phyloP scores from a whole-genome alignment of 2,797 vertebrate genomes.

The Bovichtus variegatus region DNA sequence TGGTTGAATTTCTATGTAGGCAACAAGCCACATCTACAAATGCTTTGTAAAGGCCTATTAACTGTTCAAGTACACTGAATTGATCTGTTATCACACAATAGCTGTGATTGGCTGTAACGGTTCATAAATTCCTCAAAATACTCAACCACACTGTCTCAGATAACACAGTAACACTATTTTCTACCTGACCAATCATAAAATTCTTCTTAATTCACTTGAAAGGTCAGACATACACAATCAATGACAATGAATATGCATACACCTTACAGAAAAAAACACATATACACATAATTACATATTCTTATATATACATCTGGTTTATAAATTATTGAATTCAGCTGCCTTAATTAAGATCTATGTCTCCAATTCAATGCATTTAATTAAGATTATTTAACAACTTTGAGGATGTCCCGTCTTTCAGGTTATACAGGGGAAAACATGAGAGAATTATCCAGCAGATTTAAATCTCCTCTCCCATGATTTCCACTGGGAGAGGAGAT shows the following conservation, averaged over 20 bases:
- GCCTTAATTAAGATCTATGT: slow-evolving; percentile 49
- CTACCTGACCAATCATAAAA: slow-evolving; percentile 11
- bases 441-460: slow-evolving; percentile 23
- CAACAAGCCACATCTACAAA: slow-evolving; percentile 53
- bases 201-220: slow-evolving; percentile 24
- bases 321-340: slow-evolving; percentile 57
- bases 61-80: slow-evolving; percentile 68
- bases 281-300: slow-evolving; percentile 47
- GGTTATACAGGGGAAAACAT: slow-evolving; percentile 1
- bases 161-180: slow-evolving; percentile 34
- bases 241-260: slow-evolving; percentile 31
- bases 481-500: slow-evolving; percentile 42
- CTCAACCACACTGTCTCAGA: slow-evolving; percentile 36
- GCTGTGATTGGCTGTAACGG: slow-evolving; percentile 24
- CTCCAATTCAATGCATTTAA: slow-evolving; percentile 38
- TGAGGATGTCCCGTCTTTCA: slow-evolving; percentile 27
- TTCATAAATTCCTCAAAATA: slow-evolving; percentile 40
- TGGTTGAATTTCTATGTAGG: slow-evolving; percentile 67
- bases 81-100: slow-evolving; percentile 43
- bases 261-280: slow-evolving; percentile 48
- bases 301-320: slow-evolving; percentile 40
- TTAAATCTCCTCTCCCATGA: slow-evolving; percentile 35
- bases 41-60: slow-evolving; percentile 62
- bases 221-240: slow-evolving; percentile 36
- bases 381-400: slow-evolving; percentile 23